Conservation (phyloP, 1,140 invertebrate species). For the Metopolophium dirhodum region DNA sequence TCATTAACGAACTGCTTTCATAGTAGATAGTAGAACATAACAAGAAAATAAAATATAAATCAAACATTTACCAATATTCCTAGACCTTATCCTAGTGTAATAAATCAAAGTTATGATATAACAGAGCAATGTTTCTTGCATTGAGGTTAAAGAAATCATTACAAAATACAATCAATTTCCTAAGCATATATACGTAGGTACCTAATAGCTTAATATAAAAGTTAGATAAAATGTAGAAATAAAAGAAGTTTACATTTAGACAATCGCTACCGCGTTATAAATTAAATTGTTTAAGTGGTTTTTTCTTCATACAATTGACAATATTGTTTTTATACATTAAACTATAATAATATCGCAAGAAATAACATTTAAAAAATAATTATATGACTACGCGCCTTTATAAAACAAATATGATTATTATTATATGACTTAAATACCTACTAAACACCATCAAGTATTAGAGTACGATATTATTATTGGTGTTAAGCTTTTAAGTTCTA, state of each 20-base stretch:
- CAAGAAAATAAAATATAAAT: not conserved
- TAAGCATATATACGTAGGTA: not conserved
- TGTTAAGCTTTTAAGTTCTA: not conserved
- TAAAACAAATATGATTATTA: not conserved
- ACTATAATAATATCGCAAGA: not conserved
- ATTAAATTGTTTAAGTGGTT: not conserved
- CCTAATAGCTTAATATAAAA: not conserved
- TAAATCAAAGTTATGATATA: slow-evolving; percentile 3
- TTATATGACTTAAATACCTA: not conserved
- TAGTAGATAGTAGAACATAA: not conserved
- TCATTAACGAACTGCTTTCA: not conserved
- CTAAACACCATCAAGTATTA: not conserved
- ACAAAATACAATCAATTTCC: not conserved
- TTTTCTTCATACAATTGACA: not conserved
- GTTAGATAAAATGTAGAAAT: not conserved
- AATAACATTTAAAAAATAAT: not conserved
- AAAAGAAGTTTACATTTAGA: not conserved
- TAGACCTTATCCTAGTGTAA: not conserved
- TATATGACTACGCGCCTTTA: not conserved
- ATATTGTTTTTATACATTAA: not conserved
- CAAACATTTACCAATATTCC: not conserved
- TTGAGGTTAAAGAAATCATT: not conserved
- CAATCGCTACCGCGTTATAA: not conserved
- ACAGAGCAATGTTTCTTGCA: not conserved
- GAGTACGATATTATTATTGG: not conserved